These are phyloP conservation scores for Phyto melanocephala DNA, from an alignment of 2,888 invertebrate species.

Conservation along the genomic window DNA sequence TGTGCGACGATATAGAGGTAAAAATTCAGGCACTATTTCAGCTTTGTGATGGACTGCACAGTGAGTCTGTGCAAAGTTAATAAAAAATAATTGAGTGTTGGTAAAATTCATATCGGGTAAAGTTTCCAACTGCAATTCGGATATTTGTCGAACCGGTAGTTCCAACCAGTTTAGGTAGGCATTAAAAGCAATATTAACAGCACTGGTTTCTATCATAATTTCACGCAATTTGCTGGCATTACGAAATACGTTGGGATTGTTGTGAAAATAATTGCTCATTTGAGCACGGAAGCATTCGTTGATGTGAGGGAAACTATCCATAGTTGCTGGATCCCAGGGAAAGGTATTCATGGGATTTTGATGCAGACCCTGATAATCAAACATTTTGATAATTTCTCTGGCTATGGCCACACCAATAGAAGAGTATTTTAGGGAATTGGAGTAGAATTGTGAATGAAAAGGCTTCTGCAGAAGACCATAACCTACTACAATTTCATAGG, in stretches of 20 bases:
- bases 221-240: constrained; percentile 71
- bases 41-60: constrained; percentile 68
- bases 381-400: constrained; percentile 66
- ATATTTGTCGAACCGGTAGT: constrained; percentile 60
- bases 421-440: constrained; percentile 71
- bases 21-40: constrained; percentile 63
- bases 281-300: constrained; percentile 73
- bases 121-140: constrained; percentile 69
- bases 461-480: constrained; percentile 74
- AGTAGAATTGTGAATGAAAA: constrained; percentile 71
- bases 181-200: constrained; percentile 73
- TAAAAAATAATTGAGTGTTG: constrained; percentile 76
- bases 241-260: constrained; percentile 70
- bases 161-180: constrained; percentile 74
- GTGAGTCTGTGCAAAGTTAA: constrained; percentile 74
- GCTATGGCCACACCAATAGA: constrained; percentile 71
- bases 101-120: constrained; percentile 73
- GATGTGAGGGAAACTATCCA: constrained; percentile 66
- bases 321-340: constrained; percentile 69
- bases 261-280: constrained; percentile 71
- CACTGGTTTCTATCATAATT: constrained; percentile 72
- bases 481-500: constrained; percentile 70
- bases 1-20: constrained; percentile 72
- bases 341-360: constrained; percentile 67
- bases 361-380: constrained; percentile 68